These are phyloP conservation scores for Nymphicus hollandicus DNA, from an alignment of 2,113 vertebrate species.

Conservation along the genomic window DNA sequence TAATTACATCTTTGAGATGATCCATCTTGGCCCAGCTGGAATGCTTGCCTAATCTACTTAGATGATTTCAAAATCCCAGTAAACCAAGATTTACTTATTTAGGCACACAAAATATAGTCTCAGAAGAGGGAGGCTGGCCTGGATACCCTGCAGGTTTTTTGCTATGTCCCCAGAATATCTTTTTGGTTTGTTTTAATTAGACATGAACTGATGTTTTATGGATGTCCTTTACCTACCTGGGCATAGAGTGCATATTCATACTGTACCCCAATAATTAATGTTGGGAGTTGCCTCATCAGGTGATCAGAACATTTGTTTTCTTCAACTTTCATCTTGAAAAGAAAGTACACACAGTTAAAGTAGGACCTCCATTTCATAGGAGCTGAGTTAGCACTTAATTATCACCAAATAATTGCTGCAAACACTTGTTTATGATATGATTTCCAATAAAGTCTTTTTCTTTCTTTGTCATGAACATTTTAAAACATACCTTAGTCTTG, in stretches of 20 bases:
- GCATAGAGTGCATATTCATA: neutral
- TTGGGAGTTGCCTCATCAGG: neutral
- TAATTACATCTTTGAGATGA: neutral
- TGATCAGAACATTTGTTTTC: neutral
- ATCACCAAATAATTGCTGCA: neutral
- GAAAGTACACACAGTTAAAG: neutral
- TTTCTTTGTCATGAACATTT: neutral
- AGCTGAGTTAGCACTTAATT: neutral
- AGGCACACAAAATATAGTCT: neutral
- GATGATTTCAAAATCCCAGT: neutral
- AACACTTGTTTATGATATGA: neutral
- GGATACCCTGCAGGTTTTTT: neutral
- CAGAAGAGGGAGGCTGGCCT: neutral
- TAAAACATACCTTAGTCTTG: neutral
- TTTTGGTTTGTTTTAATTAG: neutral
- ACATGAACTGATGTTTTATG: neutral
- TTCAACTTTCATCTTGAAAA: neutral
- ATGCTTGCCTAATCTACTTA: neutral
- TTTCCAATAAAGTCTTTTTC: neutral
- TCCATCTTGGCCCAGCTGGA: neutral
- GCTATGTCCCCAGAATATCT: neutral
- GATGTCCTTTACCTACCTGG: neutral
- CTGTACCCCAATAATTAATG: neutral
- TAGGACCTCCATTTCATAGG: neutral
- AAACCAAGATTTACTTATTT: neutral